A percentile compares a stretch with the other conserved stretches of the same genome.
Evolutionary conservation across 1,140 invertebrate species (phyloP).

Genomic region (Caenorhabditis tropicalis): DNA sequence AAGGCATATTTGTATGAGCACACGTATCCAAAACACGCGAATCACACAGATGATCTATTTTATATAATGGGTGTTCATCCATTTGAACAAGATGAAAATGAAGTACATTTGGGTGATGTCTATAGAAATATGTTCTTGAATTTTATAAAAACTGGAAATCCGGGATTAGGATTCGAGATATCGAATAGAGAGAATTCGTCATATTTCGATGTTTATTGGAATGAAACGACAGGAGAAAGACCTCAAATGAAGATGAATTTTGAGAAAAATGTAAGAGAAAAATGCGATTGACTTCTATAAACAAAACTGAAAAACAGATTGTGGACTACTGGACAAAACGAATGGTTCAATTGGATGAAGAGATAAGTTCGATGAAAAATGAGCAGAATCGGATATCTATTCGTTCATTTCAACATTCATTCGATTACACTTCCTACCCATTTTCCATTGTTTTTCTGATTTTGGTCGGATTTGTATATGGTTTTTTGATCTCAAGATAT

Average conservation of each 20-base stretch:
- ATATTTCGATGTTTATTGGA: background rate
- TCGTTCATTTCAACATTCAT: background rate
- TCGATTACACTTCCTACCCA: background rate
- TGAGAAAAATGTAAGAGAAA: background rate
- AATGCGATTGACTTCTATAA: background rate
- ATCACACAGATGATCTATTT: conserved; percentile 44
- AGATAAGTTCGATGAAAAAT: background rate
- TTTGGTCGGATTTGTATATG: background rate
- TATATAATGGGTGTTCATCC: conserved; percentile 48
- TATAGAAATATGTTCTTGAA: conserved; percentile 15
- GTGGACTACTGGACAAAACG: background rate
- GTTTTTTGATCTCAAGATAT: background rate
- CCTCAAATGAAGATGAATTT: background rate
- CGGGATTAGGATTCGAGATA: background rate
- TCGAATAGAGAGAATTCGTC: background rate
- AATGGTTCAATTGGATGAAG: background rate
- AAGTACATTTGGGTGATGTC: background rate
- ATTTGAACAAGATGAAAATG: conserved; percentile 43
- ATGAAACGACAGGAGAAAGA: background rate
- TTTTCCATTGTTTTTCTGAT: background rate
- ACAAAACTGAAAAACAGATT: background rate
- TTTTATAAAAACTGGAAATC: conserved; percentile 33
- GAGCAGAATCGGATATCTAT: background rate
- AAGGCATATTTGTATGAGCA: conserved; percentile 15
- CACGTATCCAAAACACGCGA: conserved; percentile 8